Base-by-base conservation (phyloP, 1,140 invertebrate species). In the Bactericera cockerelli region DNA sequence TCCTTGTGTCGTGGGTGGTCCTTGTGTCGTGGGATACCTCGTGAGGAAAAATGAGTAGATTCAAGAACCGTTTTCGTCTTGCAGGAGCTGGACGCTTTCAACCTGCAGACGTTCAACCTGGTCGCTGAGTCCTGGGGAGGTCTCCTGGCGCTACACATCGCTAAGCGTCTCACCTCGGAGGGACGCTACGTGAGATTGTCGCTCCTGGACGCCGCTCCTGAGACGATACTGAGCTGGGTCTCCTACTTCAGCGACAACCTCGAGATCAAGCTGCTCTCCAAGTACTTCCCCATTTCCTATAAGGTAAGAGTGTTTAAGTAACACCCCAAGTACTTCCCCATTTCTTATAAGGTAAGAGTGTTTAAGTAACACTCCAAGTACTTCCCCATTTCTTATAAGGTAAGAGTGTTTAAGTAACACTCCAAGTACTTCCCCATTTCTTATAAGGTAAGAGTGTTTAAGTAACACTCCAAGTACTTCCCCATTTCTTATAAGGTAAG, bases 111-210 rank as follows among this genome's bases (percentile, higher is more conserved):
- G 22, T 49, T 49, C 22, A 49, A 49, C 22, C n/a, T 49, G 8
- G 22, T 49, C 3, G 42, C 42, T 6, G 42, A 49, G 4, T 49
- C 42, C 8, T 49, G n/a, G n/a, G 42, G 42, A 6, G 42, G 42
- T 16, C n/a, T 49, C 22, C 42, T 49, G 42, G 42, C 42, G 42
- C 22, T 49, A 49, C 42, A 49, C n/a, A 49, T 49, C 22, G 42
- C 42, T 19, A 49, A 49, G 42, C n/a, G 22, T 10, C 22, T 49
- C n/a, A 49, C 42, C 19, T 16, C 6, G 42, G 42, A 49, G 4
- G 22, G 22, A 10, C 42, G 42, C n/a, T 49, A 49, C 42, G 42
- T 49, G 8, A 4, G 42, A 6, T n/a, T 49, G 42, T 49, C 22
- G n/a, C 42, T 49, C n/a, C 22, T 49, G 42, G 42, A 49, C 42